Evolutionary conservation across 2,888 invertebrate species (phyloP), one percentile per base, ranked within the genome.

Genomic region (Hetaerina titia): DNA sequence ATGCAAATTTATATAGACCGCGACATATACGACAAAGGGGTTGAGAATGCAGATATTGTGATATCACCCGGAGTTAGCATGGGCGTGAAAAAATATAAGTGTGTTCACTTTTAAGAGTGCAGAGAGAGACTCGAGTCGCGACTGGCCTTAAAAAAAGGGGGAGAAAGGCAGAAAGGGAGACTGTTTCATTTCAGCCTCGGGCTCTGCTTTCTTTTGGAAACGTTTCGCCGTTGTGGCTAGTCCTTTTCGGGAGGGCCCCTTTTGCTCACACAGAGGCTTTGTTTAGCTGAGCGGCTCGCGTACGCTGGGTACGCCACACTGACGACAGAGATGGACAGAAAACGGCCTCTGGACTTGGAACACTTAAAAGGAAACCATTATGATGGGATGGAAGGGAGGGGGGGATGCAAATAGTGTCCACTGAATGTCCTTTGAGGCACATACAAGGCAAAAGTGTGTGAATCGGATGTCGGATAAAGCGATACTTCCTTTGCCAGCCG

Each of bases 291-390:
- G 81, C 81, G 81, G 25, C 31, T 81, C 13, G 31, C 81, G 81
- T n/a, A 11, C 81, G 22, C 25, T 81, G 25, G 81, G 89, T 31
- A 58, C 69, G 69, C 56, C 69, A 64, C 64, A 64, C 92, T 45
- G 92, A 92, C 22, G 92, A 57, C 69, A 92, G 56, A 74, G 92
- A 92, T 92, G 92, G 56, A 92, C 92, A 92, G 19, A 92, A 5
- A 92, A 92, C 74, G 92, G 64, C 69, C 92, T 69, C 56, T 92
- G 45, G 92, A 56, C 64, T 69, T 31, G 64, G 69, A 92, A 92
- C 89, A 90, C 63, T 60, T 90, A 60, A 63, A 81, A 81, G 81
- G 81, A 81, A 56, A 92, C 69, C 92, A 69, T 92, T n/a, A 57
- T 56, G 56, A 92, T 69, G 92, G 56, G n/a, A 57, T 56, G 74